phyloP scores from a whole-genome alignment of 2,113 vertebrate species.

The Heterocephalus glaber region DNA sequence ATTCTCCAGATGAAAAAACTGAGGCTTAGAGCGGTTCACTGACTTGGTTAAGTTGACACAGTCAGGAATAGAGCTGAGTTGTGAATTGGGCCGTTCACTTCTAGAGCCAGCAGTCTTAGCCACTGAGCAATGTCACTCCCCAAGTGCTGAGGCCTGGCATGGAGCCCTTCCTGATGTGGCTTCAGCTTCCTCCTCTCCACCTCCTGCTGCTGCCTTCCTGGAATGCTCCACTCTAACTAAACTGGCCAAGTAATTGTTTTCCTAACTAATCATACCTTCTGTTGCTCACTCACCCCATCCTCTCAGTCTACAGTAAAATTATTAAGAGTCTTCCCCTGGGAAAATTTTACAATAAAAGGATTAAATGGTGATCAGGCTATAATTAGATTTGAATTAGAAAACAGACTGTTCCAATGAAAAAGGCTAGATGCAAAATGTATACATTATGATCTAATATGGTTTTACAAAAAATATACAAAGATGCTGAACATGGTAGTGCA shows the following conservation, averaged over 20 bases:
- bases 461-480: neutral
- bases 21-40: neutral
- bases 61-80: neutral
- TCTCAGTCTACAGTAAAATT: constrained; percentile 27
- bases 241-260: neutral
- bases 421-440: neutral
- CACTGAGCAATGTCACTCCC: neutral
- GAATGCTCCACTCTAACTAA: neutral
- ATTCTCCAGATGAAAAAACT: constrained; percentile 21
- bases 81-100: neutral
- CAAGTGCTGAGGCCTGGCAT: neutral
- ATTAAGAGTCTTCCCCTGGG: neutral
- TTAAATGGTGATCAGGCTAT: constrained; percentile 15
- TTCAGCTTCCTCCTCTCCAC: neutral
- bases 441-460: neutral
- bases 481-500: neutral
- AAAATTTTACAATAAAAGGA: neutral
- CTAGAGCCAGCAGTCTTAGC: neutral
- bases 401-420: neutral
- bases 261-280: neutral
- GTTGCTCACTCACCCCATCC: neutral
- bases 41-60: neutral
- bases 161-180: neutral
- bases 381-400: constrained; percentile 38
- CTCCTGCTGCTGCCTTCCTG: neutral